Evolutionary conservation across 30 jellyfish, hydroid and myxozoan species (phyloP).

Genomic region (Hydractinia symbiolongicarpus): DNA sequence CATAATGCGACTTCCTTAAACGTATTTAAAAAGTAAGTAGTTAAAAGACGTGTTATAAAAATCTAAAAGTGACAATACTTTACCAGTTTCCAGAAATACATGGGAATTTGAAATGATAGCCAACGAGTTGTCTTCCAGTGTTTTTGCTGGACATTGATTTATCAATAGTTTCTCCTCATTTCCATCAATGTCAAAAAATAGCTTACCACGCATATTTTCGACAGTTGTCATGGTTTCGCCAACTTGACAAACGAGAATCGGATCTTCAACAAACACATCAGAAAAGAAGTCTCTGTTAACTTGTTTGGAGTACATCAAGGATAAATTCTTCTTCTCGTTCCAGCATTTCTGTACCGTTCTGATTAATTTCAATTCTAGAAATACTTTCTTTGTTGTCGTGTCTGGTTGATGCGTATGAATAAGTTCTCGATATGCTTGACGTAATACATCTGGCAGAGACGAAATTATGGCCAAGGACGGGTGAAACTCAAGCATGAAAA

Average conservation of each 20-base stretch:
- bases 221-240: conserved; percentile 54
- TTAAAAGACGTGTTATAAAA: neutral
- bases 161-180: no score
- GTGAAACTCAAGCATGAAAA: conserved; percentile 65
- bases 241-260: conserved; percentile 62
- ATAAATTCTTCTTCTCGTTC: neutral
- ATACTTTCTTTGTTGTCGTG: conserved; percentile 1
- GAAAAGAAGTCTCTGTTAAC: conserved; percentile 35
- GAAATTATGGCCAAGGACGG: conserved; percentile 54
- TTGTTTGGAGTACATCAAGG: neutral
- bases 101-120: no score
- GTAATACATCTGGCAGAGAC: neutral
- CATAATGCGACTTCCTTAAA: conserved; percentile 35
- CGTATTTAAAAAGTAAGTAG: neutral
- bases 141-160: no score
- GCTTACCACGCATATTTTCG: neutral
- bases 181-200: no score
- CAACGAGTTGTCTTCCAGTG: no score
- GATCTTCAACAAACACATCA: conserved; percentile 77
- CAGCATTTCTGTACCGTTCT: conserved; percentile 10
- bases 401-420: conserved; percentile 22
- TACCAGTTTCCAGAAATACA: no score
- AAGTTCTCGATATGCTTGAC: neutral
- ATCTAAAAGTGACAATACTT: no score
- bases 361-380: neutral